Base-by-base conservation (phyloP, 2,888 invertebrate species). In the Tetranychus truncatus region DNA sequence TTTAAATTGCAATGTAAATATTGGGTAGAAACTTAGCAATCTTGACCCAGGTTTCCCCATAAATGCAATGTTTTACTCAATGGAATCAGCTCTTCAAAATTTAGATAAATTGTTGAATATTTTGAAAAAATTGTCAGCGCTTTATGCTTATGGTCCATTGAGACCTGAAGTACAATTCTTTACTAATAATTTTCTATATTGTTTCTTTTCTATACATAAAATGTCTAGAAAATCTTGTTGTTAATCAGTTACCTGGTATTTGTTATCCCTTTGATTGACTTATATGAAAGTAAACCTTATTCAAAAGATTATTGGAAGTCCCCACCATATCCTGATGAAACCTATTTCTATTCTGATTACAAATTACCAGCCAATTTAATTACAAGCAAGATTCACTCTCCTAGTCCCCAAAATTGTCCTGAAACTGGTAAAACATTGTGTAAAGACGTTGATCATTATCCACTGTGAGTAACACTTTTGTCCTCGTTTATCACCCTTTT, bases 341-440 rank as follows among this genome's bases (percentile, higher is more conserved):
- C 73, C 18, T 78, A 77, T 74, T 78, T 78, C 69, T 77, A 77
- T 74, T 75, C 78, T 8, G 78, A 78, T 71, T 78, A 78, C 45
- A 76, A 76, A 15, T 76, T 76, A 18, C 77, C 78, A 11, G 77
- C 77, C 44, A 76, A 77, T 6, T 18, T 67, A 55, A 44, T 46
- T 15, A 34, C 45, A 34, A 44, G 45, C 11, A 15, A 44, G 18
- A 8, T 72, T 34, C 79, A 77, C 66, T 74, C 77, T 0, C 79
- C 79, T 0, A 75, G 76, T 5, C 79, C 79, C 5, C 79, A 79
- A 45, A 77, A 76, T 71, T 79, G 79, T 73, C 79, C 79, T 0
- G 79, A 79, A 21, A 79, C 79, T 9, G 79, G 79, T 15, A 72
- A 78, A 18, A 79, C 79, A 6, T 75, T 79, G 15, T 79, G 79